Evolutionary conservation across 2,888 invertebrate genomes (phyloP).

Genomic region (Scrobipalpa atriplicella): DNA sequence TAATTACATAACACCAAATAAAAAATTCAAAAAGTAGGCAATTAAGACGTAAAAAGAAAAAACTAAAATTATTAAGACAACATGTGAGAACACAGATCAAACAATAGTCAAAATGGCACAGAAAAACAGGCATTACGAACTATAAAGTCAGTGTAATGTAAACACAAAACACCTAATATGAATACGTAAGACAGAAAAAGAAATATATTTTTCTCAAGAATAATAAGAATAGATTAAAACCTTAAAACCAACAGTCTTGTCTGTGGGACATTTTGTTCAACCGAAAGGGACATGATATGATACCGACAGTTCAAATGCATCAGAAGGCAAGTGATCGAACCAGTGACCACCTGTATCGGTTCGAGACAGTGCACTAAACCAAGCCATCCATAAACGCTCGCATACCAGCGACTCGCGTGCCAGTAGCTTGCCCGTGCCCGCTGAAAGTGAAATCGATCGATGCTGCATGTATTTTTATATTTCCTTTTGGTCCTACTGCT

Average conservation of each 20-base stretch:
- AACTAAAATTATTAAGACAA: background rate
- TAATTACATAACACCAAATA: background rate
- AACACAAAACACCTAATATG: too few relatives aligned
- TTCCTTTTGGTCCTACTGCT: slow-evolving; percentile 3
- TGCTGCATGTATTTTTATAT: slow-evolving; percentile 14
- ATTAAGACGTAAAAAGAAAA: background rate
- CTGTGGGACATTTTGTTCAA: too few relatives aligned
- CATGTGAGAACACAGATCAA: background rate
- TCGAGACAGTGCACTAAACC: slow-evolving; percentile 26
- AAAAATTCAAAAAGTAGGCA: background rate
- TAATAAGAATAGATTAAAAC: background rate
- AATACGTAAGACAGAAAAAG: background rate
- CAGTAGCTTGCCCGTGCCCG: slow-evolving; percentile 44
- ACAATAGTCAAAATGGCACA: background rate
- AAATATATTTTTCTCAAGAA: too few relatives aligned
- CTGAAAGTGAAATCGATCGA: slow-evolving; percentile 69
- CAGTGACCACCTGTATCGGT: background rate
- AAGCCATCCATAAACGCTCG: slow-evolving; percentile 33
- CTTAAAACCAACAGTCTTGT: too few relatives aligned
- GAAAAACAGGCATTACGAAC: background rate
- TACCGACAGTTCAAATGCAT: background rate
- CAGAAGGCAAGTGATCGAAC: background rate
- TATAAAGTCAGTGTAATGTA: background rate
- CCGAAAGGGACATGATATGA: too few relatives aligned
- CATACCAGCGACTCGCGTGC: slow-evolving; percentile 33